Base-by-base conservation (phyloP, 2,113 vertebrate genomes). In the Oryzias melastigma region DNA sequence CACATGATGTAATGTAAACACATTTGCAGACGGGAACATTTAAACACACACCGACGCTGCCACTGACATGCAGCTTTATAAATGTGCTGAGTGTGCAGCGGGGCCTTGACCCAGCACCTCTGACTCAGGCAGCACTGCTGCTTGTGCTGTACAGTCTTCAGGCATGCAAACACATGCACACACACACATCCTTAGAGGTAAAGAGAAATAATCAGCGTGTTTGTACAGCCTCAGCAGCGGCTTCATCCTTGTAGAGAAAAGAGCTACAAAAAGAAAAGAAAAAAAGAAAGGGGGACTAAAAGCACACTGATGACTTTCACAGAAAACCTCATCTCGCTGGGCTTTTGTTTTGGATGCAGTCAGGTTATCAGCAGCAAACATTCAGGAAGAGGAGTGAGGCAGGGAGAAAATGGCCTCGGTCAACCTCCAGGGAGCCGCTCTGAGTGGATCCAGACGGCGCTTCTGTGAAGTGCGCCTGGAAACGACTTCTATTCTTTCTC, bases 401-500 rank as follows among this genome's bases (percentile, higher is more conserved):
- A 43, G 67, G 43, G 59, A 40, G 61, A 69, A 79, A 64, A 75
- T 62, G 80, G 73, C 51, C 68, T 57, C 52, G 80, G 74, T 81
- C 71, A 55, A 68, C 67, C 86, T 78, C 85, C 35, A 29, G 82
- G 75, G 83, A 84, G 60, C 24, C 5, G 58, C 64, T 77, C 47
- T 81, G 80, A 87, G 78, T 76, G 66, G 69, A 87, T 86, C 68
- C 84, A 89, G 85, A 79, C 82, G 58, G 75, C 22, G 73, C 56
- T 71, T 29, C 77, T 65, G 68, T 78, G 73, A 74, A 71, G 71
- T 64, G 68, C 27, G 27, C 27, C 27, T 84, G 78, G 81, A 85
- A 86, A 84, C 52, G 77, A 75, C 84, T 77, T 74, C 57, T 62
- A 15, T 75, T 61, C 51, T 56, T 73, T 68, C 43, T 52, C 52